Base-by-base conservation (phyloP, 2,888 invertebrate genomes). In the Druceiella hillmani region DNA sequence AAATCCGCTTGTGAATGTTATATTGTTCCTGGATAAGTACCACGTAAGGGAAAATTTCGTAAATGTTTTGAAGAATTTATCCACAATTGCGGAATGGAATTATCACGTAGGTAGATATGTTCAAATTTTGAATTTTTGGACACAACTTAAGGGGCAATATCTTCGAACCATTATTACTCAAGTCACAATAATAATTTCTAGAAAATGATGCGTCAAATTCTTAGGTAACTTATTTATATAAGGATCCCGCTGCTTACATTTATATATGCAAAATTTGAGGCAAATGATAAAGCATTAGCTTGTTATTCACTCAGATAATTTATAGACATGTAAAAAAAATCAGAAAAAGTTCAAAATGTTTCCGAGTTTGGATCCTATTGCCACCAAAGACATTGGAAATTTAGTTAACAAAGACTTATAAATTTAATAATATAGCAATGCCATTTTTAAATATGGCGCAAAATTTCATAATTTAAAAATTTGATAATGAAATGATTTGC, bases 21-120 rank as follows among this genome's bases (percentile, higher is more conserved):
- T 85, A 35, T 79, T 78, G 58, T 92, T 92, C 47, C 79, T 76
- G 1, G 88, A 87, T 31, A 93, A 61, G 62, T 90, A n/a, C n/a
- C 86, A 12, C 92, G 77, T 17, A 72, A 60, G 2, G 81, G 79
- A 25, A 92, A 71, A 55, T 87, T 87, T 50, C 75, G 74, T 15
- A 90, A 74, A 55, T 87, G 84, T 26, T 81, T 75, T 54, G 92
- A 91, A 2, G 82, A 78, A 3, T 80, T 79, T 54, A 87, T 84
- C 1, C 83, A 78, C 38, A 93, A 74, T 61, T 89, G 88, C 52
- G 79, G 77, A 32, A 92, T 66, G 16, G 76, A 67, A 58, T 92
- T 92, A 44, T 84, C 75, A 1, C 78, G 75, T 26, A 92, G 62
- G 49, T 79, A 75, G 34, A 91, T 76, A 43, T 75, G 72, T 55